Percentiles rank a stretch among this genome's conserved stretches.
phyloP scores from a whole-genome alignment of 2,888 invertebrate genomes.

The Tribolium freemani region DNA sequence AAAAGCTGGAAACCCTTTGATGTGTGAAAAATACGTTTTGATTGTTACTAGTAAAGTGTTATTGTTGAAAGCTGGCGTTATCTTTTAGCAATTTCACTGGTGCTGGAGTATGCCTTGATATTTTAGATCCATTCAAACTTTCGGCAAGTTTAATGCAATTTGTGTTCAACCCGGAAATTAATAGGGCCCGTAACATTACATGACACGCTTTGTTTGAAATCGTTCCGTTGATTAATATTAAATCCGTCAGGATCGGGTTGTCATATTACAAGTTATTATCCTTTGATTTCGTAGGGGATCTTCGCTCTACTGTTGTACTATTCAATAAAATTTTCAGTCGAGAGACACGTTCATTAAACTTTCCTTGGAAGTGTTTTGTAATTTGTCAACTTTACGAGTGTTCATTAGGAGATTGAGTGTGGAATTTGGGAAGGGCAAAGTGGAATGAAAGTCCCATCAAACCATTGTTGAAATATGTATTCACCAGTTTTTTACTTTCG shows the following conservation, averaged over 20 bases:
- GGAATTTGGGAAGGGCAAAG: neutral
- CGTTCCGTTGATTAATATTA: conserved; percentile 34
- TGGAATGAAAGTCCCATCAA: too few relatives aligned
- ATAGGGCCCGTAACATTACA: conserved; percentile 30
- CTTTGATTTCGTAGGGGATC: conserved; percentile 21
- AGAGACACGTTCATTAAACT: conserved; percentile 16
- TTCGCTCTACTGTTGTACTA: neutral
- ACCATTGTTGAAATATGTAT: too few relatives aligned
- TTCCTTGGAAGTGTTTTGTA: conserved; percentile 3
- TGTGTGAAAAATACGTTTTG: too few relatives aligned
- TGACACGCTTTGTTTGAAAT: conserved; percentile 36
- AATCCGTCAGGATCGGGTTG: conserved; percentile 26
- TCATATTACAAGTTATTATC: conserved; percentile 24
- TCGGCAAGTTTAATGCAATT: conserved; percentile 32
- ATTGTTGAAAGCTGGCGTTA: neutral
- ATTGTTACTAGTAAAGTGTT: neutral
- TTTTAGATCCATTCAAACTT: conserved; percentile 25
- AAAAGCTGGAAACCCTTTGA: neutral
- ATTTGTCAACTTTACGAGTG: conserved; percentile 9
- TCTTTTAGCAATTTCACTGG: neutral
- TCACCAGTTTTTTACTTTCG: too few relatives aligned
- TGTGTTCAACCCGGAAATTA: conserved; percentile 31
- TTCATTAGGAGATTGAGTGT: neutral
- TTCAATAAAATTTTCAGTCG: conserved; percentile 8
- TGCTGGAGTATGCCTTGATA: conserved; percentile 1